These are phyloP conservation scores for Margaritifera margaritifera DNA, from an alignment of 2,888 invertebrate genomes.

Conservation along the genomic window DNA sequence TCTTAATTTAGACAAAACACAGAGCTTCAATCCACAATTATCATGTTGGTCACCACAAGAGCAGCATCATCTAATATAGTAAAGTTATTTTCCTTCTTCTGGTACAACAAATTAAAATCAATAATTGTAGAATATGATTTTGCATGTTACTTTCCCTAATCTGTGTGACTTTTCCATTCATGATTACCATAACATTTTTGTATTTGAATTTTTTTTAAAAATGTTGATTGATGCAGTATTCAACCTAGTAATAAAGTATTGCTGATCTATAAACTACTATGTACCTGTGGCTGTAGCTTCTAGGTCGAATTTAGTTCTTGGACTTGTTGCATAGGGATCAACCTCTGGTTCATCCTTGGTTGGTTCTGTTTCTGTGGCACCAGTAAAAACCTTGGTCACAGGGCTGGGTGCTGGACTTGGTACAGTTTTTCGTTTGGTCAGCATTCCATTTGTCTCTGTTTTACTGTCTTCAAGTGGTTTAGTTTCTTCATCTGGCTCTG, in stretches of 20 bases:
- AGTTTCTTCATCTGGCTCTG: slow-evolving; percentile 16
- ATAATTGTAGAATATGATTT: no score
- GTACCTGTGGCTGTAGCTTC: slow-evolving; percentile 61
- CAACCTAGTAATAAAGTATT: neutral
- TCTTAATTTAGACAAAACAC: no score
- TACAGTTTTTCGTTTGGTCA: slow-evolving; percentile 1
- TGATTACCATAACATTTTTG: no score
- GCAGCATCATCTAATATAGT: no score
- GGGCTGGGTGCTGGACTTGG: slow-evolving; percentile 30
- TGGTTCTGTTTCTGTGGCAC: slow-evolving; percentile 28
- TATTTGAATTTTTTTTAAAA: no score
- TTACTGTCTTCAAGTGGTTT: slow-evolving; percentile 13
- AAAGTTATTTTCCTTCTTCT: no score
- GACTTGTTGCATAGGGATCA: slow-evolving; percentile 40
- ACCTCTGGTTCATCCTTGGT: slow-evolving; percentile 31
- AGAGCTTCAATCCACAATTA: no score
- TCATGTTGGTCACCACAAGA: no score
- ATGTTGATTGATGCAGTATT: neutral
- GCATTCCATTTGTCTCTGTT: slow-evolving; percentile 1
- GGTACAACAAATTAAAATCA: no score
- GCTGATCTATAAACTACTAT: neutral
- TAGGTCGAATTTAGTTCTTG: slow-evolving; percentile 48
- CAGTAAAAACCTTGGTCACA: slow-evolving; percentile 18
- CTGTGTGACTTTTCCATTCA: no score
- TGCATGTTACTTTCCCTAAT: no score